Evolutionary conservation across 2,888 invertebrate genomes (phyloP), one percentile per base, ranked within the genome.

Genomic region (Coecobrya sp.): DNA sequence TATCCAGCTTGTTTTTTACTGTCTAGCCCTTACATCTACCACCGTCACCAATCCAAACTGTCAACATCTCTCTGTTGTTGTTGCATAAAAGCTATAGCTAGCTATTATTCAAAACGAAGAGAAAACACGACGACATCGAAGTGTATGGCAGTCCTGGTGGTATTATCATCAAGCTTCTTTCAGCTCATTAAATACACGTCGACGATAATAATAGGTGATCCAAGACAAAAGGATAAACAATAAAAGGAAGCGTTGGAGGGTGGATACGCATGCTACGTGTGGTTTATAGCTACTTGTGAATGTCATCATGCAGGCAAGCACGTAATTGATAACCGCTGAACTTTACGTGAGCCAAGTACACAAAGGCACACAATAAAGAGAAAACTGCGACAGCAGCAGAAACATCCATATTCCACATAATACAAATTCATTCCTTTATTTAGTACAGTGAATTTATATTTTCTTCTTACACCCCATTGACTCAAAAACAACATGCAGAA

Each of bases 261-360:
- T 45, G 42, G 62, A 62, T 22, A 10, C 19, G 62, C 45, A 55
- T 42, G 25, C 22, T 22, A 79, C 27, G 86, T 70, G 73, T 73
- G 73, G 73, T 73, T 36, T 36, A 16, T 70, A 73, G 73, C 73
- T 52, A 65, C 25, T 89, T 73, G 62, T 62, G 91, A 91, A 76
- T 86, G 73, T 91, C 73, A 73, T 36, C 73, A 36, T 45, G 42
- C 86, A 82, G 16, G 87, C 86, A 65, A 79, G 91, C 86, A 86
- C 79, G 86, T 91, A 86, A 86, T 86, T 91, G 91, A 86, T 86
- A 86, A 86, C 86, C 86, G 45, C 76, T 52, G 59, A 76, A 89
- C 82, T 70, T 89, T 89, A 88, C 87, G 87, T 88, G 87, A 89
- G 70, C 82, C 19, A 22, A 55, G 42, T 22, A 22, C n/a, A 52